Conservation (phyloP, 2,888 invertebrate species). For the Ormia ochracea region DNA sequence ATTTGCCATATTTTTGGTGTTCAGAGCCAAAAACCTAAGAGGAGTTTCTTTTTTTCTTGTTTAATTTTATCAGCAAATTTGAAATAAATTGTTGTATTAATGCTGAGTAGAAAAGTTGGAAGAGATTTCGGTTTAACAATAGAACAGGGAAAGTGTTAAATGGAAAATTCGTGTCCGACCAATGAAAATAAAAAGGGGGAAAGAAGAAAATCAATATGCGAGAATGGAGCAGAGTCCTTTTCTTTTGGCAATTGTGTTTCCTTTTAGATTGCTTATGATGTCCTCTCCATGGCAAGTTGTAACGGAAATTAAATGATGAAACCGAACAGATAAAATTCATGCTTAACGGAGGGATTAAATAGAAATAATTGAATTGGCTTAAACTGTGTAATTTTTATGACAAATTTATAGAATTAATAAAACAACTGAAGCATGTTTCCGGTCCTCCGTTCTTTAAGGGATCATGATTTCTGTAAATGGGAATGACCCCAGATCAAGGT, state of each 20-base stretch:
- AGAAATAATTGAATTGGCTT: constrained; percentile 6
- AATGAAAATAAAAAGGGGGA: no score
- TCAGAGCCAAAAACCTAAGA: constrained; percentile 5
- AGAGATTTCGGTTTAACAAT: constrained; percentile 32
- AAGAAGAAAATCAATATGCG: constrained; percentile 5
- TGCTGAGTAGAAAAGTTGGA: neutral
- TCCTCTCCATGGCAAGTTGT: constrained; percentile 12
- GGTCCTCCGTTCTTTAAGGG: no score
- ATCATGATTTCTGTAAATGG: no score
- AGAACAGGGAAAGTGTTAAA: constrained; percentile 46
- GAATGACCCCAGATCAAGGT: no score
- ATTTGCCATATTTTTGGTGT: constrained; percentile 23
- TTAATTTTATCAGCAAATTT: constrained; percentile 22
- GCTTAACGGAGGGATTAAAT: neutral
- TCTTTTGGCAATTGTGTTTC: neutral
- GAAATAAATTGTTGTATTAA: constrained; percentile 8
- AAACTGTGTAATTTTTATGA: neutral
- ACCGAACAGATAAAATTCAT: constrained; percentile 32
- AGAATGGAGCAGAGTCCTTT: constrained; percentile 13
- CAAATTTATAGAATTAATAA: neutral
- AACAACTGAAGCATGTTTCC: no score
- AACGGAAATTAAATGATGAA: constrained; percentile 50
- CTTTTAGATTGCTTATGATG: neutral
- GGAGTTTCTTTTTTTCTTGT: neutral
- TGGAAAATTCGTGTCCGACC: constrained; percentile 27